Percentiles rank a stretch among this genome's conserved stretches.
Conservation (phyloP, 2,888 invertebrate species). For the Clepsis dumicolana region DNA sequence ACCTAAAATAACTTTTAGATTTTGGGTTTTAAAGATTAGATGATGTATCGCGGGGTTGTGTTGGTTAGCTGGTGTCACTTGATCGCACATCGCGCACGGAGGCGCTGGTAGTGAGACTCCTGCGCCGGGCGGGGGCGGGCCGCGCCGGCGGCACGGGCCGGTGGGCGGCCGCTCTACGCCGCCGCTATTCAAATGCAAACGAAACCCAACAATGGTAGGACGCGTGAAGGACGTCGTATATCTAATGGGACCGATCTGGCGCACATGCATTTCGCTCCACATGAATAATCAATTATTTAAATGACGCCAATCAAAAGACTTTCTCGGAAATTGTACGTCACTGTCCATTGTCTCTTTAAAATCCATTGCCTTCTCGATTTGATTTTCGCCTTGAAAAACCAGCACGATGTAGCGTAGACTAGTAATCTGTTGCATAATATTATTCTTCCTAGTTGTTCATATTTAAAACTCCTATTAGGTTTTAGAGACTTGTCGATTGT, state of each 20-base stretch:
- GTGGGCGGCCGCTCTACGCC: constrained; percentile 74
- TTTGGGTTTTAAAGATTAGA: not conserved
- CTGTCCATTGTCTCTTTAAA: constrained; percentile 58
- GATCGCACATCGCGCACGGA: constrained; percentile 38
- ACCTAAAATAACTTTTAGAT: not conserved
- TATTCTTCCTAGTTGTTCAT: constrained; percentile 84
- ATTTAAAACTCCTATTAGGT: constrained; percentile 85
- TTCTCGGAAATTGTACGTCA: constrained; percentile 67
- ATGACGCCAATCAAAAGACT: constrained; percentile 77
- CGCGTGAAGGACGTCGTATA: constrained; percentile 85
- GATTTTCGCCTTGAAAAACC: constrained; percentile 61
- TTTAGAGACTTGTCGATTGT: constrained; percentile 81
- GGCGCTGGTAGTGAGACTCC: constrained; percentile 49
- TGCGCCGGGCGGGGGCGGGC: constrained; percentile 69
- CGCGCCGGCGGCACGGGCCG: constrained; percentile 55
- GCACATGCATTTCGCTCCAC: constrained; percentile 79
- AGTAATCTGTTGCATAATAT: constrained; percentile 85
- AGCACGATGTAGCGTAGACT: constrained; percentile 72
- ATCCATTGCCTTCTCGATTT: constrained; percentile 44
- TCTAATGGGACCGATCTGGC: constrained; percentile 79
- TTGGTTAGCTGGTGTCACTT: constrained; percentile 33
- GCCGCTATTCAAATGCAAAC: constrained; percentile 83
- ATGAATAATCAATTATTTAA: constrained; percentile 86
- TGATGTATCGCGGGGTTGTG: constrained; percentile 4
- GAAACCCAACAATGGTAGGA: constrained; percentile 83